Percentiles rank a stretch among this genome's conserved stretches.
Conservation (phyloP, 2,113 vertebrate species). For the Hydrolagus affinis region DNA sequence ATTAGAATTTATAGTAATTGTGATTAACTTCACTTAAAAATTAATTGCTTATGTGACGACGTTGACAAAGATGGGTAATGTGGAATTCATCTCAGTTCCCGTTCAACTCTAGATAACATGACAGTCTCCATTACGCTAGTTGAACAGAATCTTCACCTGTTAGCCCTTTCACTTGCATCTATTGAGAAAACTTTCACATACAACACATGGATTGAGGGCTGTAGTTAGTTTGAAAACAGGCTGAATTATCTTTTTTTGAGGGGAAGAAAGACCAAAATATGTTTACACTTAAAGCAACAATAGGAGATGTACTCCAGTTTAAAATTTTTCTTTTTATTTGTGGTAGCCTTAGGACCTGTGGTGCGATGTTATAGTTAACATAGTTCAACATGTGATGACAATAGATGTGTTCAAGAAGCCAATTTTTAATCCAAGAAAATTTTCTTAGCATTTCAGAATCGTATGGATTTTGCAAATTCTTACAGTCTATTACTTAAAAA, state of each 20-base stretch:
- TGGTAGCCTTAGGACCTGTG: no score
- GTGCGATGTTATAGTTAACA: no score
- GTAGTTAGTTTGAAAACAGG: neutral
- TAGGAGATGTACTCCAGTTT: no score
- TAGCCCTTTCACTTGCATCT: neutral
- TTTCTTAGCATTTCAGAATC: no score
- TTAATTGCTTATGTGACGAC: slow-evolving; percentile 38
- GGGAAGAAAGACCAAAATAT: no score
- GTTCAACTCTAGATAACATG: neutral
- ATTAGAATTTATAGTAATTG: slow-evolving; percentile 34
- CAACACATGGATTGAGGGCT: neutral
- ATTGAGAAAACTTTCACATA: neutral
- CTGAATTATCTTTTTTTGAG: neutral
- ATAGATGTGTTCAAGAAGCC: no score
- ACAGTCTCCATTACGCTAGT: neutral
- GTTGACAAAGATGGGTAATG: slow-evolving; percentile 22
- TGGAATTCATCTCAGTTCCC: neutral
- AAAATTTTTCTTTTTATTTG: no score
- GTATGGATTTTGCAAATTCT: no score
- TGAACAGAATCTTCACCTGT: neutral
- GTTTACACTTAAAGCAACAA: no score
- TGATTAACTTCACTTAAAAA: slow-evolving; percentile 39
- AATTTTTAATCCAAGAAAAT: no score
- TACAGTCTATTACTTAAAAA: no score
- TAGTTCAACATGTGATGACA: no score